Base-by-base conservation (phyloP, 1,140 invertebrate genomes). In the Daktulosphaira vitifoliae region DNA sequence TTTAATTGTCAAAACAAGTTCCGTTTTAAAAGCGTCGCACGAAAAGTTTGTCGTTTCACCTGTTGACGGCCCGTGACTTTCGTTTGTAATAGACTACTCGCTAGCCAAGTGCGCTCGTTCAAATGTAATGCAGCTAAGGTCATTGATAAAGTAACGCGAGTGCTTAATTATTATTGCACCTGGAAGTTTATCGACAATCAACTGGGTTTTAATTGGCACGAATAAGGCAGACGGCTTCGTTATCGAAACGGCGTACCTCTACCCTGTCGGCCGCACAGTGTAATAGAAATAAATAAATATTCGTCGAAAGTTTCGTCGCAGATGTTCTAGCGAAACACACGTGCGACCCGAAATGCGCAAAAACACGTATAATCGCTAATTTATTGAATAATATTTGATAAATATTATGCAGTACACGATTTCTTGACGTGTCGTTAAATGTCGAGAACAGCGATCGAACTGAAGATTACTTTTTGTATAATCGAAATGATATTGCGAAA, bases 151-250 rank as follows among this genome's bases (percentile, higher is more conserved):
- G 11, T 33, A 33, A 62, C 56, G 42, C 56, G 9, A 33, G 23
- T 46, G 25, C 46, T 62, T 33, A 33, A 25, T 33, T 33, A 33
- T 46, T 26, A 62, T 33, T 33, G 11, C 29, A 33, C 11, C 44
- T 25, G 56, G 29, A 62, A 62, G 16, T 48, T 62, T 48, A 62
- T 62, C 20, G 54, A 59, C 38, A 59, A 59, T 46, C 56, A 20
- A 62, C 56, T 46, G n/a, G 18, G 56, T 46, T 62, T 62, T 62
- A 62, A 62, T 62, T 62, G 56, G 5, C 42, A 8, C 8, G 25
- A 26, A 46, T 46, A 46, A 48, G 15, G 18, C 29, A 13, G 26
- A 48, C 25, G 46, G 23, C 56, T 62, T 62, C 46, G 56, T 62
- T 46, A 62, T 62, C 46, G 44, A 59, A 59, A 59, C 54, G 4